Percentiles rank a stretch among this genome's conserved stretches.
Evolutionary conservation across 2,113 vertebrate species (phyloP).

Genomic region (Upupa epops): DNA sequence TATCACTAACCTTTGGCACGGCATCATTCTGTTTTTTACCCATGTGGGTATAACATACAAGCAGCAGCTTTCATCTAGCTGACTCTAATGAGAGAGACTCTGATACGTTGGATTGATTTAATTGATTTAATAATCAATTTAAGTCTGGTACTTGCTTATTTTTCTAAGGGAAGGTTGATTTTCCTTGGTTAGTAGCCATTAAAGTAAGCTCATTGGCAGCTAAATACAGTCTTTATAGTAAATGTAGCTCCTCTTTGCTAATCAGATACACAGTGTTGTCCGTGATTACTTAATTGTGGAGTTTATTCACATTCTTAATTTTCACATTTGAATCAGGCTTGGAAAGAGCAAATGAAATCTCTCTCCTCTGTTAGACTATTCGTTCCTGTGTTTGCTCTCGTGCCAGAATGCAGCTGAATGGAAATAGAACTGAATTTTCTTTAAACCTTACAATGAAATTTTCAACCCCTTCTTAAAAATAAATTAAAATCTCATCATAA

Average conservation of each 20-base stretch:
- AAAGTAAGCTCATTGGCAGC: slow-evolving; percentile 19
- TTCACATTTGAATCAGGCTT: not conserved
- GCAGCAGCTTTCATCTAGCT: not conserved
- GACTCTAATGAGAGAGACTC: not conserved
- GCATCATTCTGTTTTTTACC: not conserved
- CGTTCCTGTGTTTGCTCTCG: not conserved
- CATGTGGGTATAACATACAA: not conserved
- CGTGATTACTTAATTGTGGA: not conserved
- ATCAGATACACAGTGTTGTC: not conserved
- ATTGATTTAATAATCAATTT: slow-evolving; percentile 53
- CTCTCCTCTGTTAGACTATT: not conserved
- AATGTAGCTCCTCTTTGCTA: slow-evolving; percentile 13
- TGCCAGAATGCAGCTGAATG: not conserved
- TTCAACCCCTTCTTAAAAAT: not conserved
- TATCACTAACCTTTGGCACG: not conserved
- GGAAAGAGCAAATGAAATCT: not conserved
- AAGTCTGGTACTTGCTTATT: slow-evolving; percentile 40
- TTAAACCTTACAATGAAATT: not conserved
- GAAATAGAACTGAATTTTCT: not conserved
- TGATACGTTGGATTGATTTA: slow-evolving; percentile 33
- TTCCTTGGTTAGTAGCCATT: slow-evolving; percentile 12
- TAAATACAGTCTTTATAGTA: slow-evolving; percentile 7
- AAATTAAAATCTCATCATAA: not conserved
- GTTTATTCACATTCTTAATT: not conserved
- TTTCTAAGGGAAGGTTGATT: slow-evolving; percentile 38